Evolutionary conservation across 1,140 invertebrate species (phyloP), one percentile per base, ranked within the genome.

Genomic region (Meloidogyne hapla): DNA sequence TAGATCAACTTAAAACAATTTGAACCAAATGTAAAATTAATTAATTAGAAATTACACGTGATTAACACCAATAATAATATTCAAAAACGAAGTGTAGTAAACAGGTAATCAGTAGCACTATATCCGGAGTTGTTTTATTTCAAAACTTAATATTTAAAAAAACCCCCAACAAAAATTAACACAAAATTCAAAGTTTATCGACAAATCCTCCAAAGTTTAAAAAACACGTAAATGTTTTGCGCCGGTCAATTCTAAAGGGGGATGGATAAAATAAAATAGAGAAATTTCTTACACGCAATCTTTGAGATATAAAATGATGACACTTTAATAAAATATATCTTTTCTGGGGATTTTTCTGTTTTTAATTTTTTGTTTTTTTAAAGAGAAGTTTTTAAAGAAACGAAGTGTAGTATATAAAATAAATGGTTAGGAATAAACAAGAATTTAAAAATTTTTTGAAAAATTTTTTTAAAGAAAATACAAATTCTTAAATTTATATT

Each of bases 181-280:
- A 56, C 48, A 56, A 15, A n/a, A 56, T 56, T 28, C 71, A 61
- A 73, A 73, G 48, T 73, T 73, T 63, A 63, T 73, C 71, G 71
- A 33, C 28, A 63, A 73, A 64, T 21, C 56, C 23, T 25, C 12
- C 42, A 65, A 73, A 73, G 18, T 64, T 66, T 21, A 6, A 56
- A 56, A n/a, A 56, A 8, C 21, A 28, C 33, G 0, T 33, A 40
- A 33, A 21, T 38, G 71, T 61, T 12, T 48, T 63, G n/a, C 10
- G 33, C 48, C n/a, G 8, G 26, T 63, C 26, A 26, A 72, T 23
- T 18, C n/a, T n/a, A 63, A 72, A 61, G 69, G 26, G 38, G 61
- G 26, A 72, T 33, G 21, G 70, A 33, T 23, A 21, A 63, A 33
- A 33, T 13, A 56, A 62, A 28, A 25, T 62, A 18, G 26, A 72